These are phyloP conservation scores for Delphinapterus leucas DNA, from an alignment of 2,113 vertebrate genomes.

Conservation along the genomic window DNA sequence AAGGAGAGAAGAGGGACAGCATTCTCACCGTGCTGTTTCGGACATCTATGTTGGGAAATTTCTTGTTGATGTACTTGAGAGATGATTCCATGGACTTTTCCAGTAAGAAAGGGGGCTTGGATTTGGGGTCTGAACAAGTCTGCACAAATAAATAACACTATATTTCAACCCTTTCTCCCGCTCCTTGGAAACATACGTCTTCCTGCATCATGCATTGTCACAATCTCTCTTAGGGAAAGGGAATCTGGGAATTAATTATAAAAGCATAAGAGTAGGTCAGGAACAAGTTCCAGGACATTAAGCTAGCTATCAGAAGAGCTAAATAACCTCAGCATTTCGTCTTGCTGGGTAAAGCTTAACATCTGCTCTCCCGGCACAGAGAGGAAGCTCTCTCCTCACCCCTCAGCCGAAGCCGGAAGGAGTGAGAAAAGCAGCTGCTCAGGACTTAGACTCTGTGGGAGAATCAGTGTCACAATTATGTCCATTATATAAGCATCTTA, in stretches of 20 bases:
- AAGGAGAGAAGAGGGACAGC: neutral
- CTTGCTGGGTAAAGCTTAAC: neutral
- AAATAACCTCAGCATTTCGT: neutral
- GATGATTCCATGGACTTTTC: constrained; percentile 91
- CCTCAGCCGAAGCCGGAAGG: constrained; percentile 54
- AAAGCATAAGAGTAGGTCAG: neutral
- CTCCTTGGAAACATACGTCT: neutral
- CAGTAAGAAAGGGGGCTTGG: constrained; percentile 84
- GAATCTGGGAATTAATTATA: neutral
- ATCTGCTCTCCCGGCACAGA: constrained; percentile 36
- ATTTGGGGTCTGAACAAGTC: constrained; percentile 88
- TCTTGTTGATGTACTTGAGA: constrained; percentile 94
- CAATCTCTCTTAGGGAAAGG: neutral
- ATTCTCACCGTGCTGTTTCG: constrained; percentile 88
- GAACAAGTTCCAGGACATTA: constrained; percentile 8
- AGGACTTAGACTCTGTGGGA: neutral
- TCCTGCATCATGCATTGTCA: neutral
- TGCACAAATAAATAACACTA: constrained; percentile 64
- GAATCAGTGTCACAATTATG: neutral
- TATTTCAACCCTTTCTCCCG: neutral
- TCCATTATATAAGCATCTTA: neutral
- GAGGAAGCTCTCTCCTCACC: constrained; percentile 61
- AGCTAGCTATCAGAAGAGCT: neutral
- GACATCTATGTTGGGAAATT: constrained; percentile 92
- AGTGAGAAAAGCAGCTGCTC: constrained; percentile 22